These are phyloP conservation scores for Podarcis lilfordi DNA, from an alignment of 2,797 vertebrate genomes.

Conservation along the genomic window DNA sequence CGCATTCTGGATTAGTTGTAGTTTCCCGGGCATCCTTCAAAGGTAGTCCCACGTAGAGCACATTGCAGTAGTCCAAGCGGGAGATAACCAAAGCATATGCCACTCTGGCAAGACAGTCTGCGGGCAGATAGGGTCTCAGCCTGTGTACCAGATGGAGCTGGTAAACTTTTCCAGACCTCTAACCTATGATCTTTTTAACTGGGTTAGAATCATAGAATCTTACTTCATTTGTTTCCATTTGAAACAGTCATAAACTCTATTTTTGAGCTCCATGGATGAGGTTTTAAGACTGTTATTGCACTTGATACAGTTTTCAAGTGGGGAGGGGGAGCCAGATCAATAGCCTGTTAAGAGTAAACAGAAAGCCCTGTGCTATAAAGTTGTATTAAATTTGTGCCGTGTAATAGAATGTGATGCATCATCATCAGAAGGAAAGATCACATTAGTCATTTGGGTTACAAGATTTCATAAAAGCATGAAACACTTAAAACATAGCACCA, in stretches of 20 bases:
- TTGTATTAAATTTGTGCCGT: slow-evolving; percentile 11
- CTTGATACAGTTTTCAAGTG: slow-evolving; percentile 30
- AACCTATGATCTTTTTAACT: too few relatives aligned
- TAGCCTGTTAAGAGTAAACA: not conserved
- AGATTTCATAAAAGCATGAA: slow-evolving; percentile 44
- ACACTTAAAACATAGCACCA: slow-evolving; percentile 10
- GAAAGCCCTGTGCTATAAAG: not conserved
- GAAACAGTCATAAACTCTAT: not conserved
- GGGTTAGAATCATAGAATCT: too few relatives aligned
- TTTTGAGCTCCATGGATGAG: slow-evolving; percentile 20
- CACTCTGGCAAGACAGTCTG: too few relatives aligned
- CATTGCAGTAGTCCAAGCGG: too few relatives aligned
- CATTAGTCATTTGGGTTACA: slow-evolving; percentile 14
- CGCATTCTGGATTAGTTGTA: too few relatives aligned
- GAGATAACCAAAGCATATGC: too few relatives aligned
- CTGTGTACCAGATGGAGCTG: too few relatives aligned
- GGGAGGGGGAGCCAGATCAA: slow-evolving; percentile 21
- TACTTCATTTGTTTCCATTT: not conserved
- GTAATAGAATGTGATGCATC: slow-evolving; percentile 15
- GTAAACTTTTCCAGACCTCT: too few relatives aligned
- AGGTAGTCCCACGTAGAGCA: too few relatives aligned
- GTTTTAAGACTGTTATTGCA: not conserved
- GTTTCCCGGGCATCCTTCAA: too few relatives aligned
- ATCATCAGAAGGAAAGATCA: slow-evolving; percentile 36
- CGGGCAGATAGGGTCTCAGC: too few relatives aligned